A percentile compares a stretch with the other conserved stretches of the same genome.
phyloP scores from a whole-genome alignment of 2,888 invertebrate genomes.

The Ditula angustiorana region DNA sequence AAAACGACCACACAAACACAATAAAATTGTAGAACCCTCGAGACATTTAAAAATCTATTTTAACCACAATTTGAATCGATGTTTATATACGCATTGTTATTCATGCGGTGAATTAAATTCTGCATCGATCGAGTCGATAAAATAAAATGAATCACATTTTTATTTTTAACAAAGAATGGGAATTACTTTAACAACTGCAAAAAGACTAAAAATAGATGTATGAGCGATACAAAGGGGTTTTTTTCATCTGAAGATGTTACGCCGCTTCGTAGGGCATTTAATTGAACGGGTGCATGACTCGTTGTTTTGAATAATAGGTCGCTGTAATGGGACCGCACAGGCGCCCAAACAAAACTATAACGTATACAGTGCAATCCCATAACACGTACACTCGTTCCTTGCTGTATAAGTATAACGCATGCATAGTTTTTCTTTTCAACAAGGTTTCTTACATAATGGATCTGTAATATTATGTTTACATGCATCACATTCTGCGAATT shows the following conservation, averaged over 20 bases:
- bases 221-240: conserved; percentile 63
- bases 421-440: conserved; percentile 9
- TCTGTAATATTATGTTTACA: too few relatives aligned
- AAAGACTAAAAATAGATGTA: conserved; percentile 62
- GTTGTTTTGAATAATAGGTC: conserved; percentile 73
- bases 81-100: conserved; percentile 79
- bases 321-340: conserved; percentile 70
- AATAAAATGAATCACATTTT: conserved; percentile 69
- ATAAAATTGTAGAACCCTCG: conserved; percentile 65
- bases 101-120: conserved; percentile 75
- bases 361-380: conserved; percentile 40
- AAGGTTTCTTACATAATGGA: not conserved
- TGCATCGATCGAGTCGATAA: conserved; percentile 68
- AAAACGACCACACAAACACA: conserved; percentile 66
- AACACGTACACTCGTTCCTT: not conserved
- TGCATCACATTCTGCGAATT: conserved; percentile 14
- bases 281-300: conserved; percentile 76
- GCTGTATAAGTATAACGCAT: not conserved
- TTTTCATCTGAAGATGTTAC: conserved; percentile 68
- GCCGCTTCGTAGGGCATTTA: conserved; percentile 69
- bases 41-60: conserved; percentile 69
- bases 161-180: conserved; percentile 67
- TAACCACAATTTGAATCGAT: conserved; percentile 70
- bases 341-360: conserved; percentile 57
- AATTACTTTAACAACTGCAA: conserved; percentile 79